phyloP scores from a whole-genome alignment of 2,113 vertebrate genomes.

The Sitta europaea region DNA sequence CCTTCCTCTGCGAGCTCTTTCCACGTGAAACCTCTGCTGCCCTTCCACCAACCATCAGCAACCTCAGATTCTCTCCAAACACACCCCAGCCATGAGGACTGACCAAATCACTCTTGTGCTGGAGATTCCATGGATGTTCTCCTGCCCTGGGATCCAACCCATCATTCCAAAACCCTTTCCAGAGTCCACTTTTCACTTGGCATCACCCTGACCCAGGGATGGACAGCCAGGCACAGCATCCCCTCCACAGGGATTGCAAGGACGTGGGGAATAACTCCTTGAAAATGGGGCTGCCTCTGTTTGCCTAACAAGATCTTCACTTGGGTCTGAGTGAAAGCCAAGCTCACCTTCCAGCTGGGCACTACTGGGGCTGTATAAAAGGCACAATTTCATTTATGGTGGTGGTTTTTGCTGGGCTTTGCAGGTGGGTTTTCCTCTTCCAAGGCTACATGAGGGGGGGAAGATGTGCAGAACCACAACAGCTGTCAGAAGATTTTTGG shows the following conservation, averaged over 20 bases:
- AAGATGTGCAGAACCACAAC: not conserved
- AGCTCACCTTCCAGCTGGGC: not conserved
- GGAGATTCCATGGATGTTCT: not conserved
- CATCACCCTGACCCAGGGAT: not conserved
- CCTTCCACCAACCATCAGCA: rapidly evolving
- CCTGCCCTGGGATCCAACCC: not conserved
- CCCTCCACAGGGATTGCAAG: not conserved
- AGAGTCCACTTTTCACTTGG: not conserved
- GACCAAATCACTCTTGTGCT: not conserved
- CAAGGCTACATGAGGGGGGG: not conserved
- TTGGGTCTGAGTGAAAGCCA: not conserved
- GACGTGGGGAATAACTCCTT: not conserved
- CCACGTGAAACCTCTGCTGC: not conserved
- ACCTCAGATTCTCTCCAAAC: not conserved
- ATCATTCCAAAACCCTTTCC: not conserved
- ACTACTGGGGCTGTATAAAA: not conserved
- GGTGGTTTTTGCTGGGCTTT: too few relatives aligned
- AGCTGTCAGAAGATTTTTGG: not conserved
- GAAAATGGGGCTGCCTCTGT: rapidly evolving
- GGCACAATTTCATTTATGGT: not conserved
- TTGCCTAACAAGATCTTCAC: rapidly evolving
- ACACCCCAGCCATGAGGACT: rapidly evolving
- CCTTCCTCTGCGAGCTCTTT: not conserved
- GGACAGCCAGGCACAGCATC: rapidly evolving
- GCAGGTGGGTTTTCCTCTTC: not conserved